These are phyloP conservation scores for Catocala nupta DNA, from an alignment of 2,888 invertebrate genomes.

Conservation along the genomic window DNA sequence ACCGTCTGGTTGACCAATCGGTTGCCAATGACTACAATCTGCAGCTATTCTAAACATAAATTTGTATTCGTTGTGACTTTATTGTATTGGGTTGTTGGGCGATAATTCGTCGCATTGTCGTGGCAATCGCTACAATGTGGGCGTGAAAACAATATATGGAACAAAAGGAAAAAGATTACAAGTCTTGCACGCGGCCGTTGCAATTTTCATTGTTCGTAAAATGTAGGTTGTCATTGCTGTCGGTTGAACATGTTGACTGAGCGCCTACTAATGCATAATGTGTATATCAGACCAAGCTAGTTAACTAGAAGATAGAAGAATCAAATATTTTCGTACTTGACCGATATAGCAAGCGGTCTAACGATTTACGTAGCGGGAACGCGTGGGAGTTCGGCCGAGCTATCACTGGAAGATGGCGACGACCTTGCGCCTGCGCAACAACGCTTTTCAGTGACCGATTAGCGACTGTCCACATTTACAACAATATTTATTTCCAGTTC, in stretches of 20 bases:
- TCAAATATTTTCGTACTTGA: slow-evolving; percentile 14
- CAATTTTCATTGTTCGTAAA: too few species aligned
- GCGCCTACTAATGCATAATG: too few species aligned
- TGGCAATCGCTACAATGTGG: too few species aligned
- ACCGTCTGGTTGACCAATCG: not conserved
- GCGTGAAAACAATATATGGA: too few species aligned
- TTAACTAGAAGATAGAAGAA: not conserved
- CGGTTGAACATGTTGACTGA: too few species aligned
- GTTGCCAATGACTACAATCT: not conserved
- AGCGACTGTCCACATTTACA: slow-evolving; percentile 3
- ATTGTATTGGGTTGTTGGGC: too few species aligned
- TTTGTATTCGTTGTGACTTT: not conserved
- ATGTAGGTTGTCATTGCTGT: too few species aligned
- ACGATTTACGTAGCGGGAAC: not conserved
- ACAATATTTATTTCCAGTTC: not conserved
- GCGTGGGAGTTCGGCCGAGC: slow-evolving; percentile 34
- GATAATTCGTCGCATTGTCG: too few species aligned
- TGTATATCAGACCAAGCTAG: too few species aligned
- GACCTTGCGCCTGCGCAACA: slow-evolving; percentile 53
- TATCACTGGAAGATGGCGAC: slow-evolving; percentile 20
- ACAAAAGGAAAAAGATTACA: too few species aligned
- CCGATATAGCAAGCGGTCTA: slow-evolving; percentile 7
- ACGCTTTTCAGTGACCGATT: slow-evolving; percentile 34
- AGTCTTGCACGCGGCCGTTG: too few species aligned
- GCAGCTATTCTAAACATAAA: not conserved